Evolutionary conservation across 2,797 vertebrate genomes (phyloP).

Genomic region (Eupleurogrammus muticus): DNA sequence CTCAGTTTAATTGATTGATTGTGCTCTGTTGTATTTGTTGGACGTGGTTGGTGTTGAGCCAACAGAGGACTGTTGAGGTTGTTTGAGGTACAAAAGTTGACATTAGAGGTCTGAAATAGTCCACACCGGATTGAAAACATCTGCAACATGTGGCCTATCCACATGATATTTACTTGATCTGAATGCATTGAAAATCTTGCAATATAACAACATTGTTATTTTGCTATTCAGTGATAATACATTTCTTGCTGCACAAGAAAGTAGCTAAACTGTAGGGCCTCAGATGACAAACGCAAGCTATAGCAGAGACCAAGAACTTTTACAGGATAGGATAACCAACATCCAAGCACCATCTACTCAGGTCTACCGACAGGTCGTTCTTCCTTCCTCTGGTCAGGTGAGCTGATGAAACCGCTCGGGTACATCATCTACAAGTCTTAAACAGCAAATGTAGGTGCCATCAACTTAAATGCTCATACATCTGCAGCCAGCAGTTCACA

Average conservation of each 20-base stretch:
- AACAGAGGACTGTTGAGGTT: slow-evolving; percentile 3
- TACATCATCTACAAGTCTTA: background rate
- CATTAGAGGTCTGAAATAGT: background rate
- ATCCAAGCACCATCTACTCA: too few relatives aligned
- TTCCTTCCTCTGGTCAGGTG: background rate
- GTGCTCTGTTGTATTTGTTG: background rate
- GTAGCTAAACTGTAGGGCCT: too few relatives aligned
- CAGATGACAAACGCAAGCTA: too few relatives aligned
- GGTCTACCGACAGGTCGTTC: too few relatives aligned
- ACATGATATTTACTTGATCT: slow-evolving; percentile 1
- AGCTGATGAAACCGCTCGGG: background rate
- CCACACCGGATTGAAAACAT: background rate
- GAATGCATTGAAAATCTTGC: background rate
- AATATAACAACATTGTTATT: slow-evolving; percentile 1
- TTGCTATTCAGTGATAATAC: too few relatives aligned
- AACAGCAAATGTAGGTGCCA: background rate
- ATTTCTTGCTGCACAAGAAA: too few relatives aligned
- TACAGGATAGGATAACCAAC: too few relatives aligned
- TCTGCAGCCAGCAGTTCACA: too few relatives aligned
- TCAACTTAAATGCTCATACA: background rate
- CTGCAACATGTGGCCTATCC: background rate
- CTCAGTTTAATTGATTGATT: slow-evolving; percentile 20
- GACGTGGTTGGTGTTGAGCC: background rate
- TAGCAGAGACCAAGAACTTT: too few relatives aligned
- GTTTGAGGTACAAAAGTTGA: background rate